Base-by-base conservation (phyloP, 2,888 invertebrate species). In the Agrotis clavis region DNA sequence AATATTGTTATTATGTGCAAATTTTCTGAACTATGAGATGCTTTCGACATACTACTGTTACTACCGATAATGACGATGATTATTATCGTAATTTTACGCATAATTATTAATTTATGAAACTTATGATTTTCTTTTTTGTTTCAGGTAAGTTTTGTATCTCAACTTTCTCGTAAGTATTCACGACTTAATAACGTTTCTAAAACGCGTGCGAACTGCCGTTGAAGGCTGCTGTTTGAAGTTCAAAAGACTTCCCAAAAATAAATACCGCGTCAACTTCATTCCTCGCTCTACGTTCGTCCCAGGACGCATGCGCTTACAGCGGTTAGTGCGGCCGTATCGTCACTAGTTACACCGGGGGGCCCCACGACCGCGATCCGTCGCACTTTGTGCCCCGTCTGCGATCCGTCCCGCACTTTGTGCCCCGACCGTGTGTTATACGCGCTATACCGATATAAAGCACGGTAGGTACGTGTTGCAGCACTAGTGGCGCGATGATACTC, bases 231-330 rank as follows among this genome's bases (percentile, higher is more conserved):
- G 30, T 19, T 30, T 5, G 0, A 65, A 41, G 13, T 21, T 35
- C 5, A 57, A 47, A 64, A 48, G 6, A 0, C 11, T 18, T 18
- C 2, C 41, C 11, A 41, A 62, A n/a, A n/a, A n/a, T 47, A n/a
- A 18, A n/a, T 64, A 35, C 61, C 54, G 14, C 53, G 48, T 81
- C 65, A 21, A 69, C 18, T 30, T 4, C 1, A 30, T 69, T 74
- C 21, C 14, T 62, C 48, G n/a, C 5, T 82, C 78, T 78, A 19
- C 16, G 74, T 9, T 4, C 1, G 6, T 68, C 16, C 25, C 56
- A 53, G 62, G 4, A 87, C 93, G 93, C 93, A 91, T 90, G 93
- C 93, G 92, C 85, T 74, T 73, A 80, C 87, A 86, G 90, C 88
- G 92, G 91, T 90, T 90, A 88, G 87, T 84, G 82, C 87, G 86